phyloP scores from a whole-genome alignment of 2,113 vertebrate genomes.

The Hypomesus transpacificus region DNA sequence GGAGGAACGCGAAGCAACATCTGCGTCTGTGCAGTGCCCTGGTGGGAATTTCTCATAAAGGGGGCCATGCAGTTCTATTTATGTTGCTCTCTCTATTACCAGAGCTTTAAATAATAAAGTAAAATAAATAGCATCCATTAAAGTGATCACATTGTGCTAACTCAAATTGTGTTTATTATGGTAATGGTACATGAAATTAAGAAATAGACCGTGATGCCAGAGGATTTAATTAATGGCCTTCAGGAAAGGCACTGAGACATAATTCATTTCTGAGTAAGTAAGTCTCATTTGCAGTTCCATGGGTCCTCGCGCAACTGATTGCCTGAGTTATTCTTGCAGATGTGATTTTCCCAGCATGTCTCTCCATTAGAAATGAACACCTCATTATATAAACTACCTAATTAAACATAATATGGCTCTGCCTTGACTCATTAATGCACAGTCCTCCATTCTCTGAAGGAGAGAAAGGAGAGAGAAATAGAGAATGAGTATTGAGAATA shows the following conservation, averaged over 20 bases:
- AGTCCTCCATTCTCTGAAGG: slow-evolving; percentile 74
- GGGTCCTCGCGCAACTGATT: slow-evolving; percentile 96
- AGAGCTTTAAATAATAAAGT: slow-evolving; percentile 98
- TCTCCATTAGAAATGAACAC: slow-evolving; percentile 99
- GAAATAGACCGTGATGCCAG: slow-evolving; percentile 99
- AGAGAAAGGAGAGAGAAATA: slow-evolving; percentile 31
- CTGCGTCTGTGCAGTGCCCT: slow-evolving; percentile 79
- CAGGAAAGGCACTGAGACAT: slow-evolving; percentile 94
- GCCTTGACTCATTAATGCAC: slow-evolving; percentile 96
- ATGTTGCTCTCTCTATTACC: slow-evolving; percentile 87
- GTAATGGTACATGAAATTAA: slow-evolving; percentile 99
- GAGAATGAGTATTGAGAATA: slow-evolving; percentile 40
- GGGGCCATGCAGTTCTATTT: slow-evolving; percentile 82
- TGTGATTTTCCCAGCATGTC: slow-evolving; percentile 97
- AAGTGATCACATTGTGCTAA: slow-evolving; percentile 97
- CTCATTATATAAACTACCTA: slow-evolving; percentile 99
- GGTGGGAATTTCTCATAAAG: slow-evolving; percentile 89
- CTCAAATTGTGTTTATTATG: slow-evolving; percentile 99
- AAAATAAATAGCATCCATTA: slow-evolving; percentile 99
- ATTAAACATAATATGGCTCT: slow-evolving; percentile 99
- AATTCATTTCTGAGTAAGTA: slow-evolving; percentile 99
- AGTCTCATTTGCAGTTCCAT: slow-evolving; percentile 98
- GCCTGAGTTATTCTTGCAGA: slow-evolving; percentile 99
- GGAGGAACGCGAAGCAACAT: slow-evolving; percentile 77
- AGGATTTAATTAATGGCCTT: slow-evolving; percentile 99